phyloP scores from a whole-genome alignment of 2,797 vertebrate species.

The Chelon auratus region DNA sequence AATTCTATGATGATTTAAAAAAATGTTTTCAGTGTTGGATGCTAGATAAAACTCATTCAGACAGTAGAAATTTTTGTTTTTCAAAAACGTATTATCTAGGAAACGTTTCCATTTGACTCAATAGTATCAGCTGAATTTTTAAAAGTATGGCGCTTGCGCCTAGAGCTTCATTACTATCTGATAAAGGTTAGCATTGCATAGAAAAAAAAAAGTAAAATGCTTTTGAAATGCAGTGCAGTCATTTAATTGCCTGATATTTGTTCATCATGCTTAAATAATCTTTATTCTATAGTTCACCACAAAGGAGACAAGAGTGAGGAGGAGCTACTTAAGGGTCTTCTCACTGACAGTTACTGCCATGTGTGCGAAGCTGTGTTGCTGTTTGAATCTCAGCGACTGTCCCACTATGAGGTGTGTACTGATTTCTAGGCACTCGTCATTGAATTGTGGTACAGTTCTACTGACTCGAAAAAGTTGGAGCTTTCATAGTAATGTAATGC shows the following conservation, averaged over 20 bases:
- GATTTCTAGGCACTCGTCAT: background rate
- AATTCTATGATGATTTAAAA: background rate
- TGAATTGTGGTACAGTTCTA: background rate
- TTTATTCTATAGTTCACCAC: conserved; percentile 3
- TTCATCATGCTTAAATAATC: background rate
- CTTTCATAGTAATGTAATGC: background rate
- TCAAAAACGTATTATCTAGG: no score
- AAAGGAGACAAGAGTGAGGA: conserved; percentile 64
- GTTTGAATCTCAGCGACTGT: conserved; percentile 87
- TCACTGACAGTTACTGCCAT: conserved; percentile 88
- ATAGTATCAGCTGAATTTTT: no score
- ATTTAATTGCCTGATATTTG: background rate
- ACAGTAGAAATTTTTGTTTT: background rate
- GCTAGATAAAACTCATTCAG: background rate
- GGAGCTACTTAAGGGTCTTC: conserved; percentile 79
- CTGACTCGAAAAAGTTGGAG: background rate
- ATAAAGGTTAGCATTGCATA: no score
- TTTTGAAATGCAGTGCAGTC: background rate
- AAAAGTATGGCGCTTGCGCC: no score
- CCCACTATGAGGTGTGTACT: conserved; percentile 89
- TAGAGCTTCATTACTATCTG: no score
- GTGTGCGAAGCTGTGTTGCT: conserved; percentile 87
- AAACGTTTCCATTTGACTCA: no score
- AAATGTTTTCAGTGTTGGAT: background rate
- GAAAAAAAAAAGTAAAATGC: no score